A percentile compares a stretch with the other conserved stretches of the same genome.
These are phyloP conservation scores for Edolisoma coerulescens DNA, from an alignment of 2,113 vertebrate genomes.

Conservation along the genomic window DNA sequence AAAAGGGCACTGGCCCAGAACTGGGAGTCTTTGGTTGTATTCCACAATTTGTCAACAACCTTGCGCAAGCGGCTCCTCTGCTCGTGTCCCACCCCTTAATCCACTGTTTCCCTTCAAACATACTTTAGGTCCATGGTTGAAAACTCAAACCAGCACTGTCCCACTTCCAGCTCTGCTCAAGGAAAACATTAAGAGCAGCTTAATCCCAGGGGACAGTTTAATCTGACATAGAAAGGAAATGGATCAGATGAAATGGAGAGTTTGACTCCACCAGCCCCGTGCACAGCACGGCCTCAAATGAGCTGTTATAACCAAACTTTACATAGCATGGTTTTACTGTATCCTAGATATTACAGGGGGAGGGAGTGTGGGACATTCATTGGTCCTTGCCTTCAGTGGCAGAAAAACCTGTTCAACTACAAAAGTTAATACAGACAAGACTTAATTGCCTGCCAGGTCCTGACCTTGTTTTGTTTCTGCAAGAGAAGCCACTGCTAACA, in stretches of 20 bases:
- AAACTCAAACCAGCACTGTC: background rate
- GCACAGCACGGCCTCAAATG: background rate
- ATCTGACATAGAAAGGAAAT: background rate
- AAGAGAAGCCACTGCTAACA: background rate
- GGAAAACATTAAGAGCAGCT: background rate
- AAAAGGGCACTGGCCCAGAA: background rate
- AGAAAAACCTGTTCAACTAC: slow-evolving; percentile 47
- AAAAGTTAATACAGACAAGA: slow-evolving; percentile 27
- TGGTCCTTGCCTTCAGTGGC: background rate
- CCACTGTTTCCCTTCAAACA: background rate
- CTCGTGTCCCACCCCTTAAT: background rate
- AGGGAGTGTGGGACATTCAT: background rate
- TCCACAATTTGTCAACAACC: background rate
- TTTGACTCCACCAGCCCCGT: background rate
- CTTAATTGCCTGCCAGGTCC: background rate
- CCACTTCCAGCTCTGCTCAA: background rate
- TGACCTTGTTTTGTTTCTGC: background rate
- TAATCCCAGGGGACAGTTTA: background rate
- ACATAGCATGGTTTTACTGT: background rate
- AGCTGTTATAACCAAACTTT: background rate
- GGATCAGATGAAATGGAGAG: background rate
- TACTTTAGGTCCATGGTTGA: background rate
- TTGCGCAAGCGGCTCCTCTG: background rate
- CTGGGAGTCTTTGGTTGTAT: background rate
- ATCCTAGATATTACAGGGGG: background rate